A percentile compares a stretch with the other conserved stretches of the same genome.
phyloP scores from a whole-genome alignment of 2,113 vertebrate species.

The Bothrops jararaca region DNA sequence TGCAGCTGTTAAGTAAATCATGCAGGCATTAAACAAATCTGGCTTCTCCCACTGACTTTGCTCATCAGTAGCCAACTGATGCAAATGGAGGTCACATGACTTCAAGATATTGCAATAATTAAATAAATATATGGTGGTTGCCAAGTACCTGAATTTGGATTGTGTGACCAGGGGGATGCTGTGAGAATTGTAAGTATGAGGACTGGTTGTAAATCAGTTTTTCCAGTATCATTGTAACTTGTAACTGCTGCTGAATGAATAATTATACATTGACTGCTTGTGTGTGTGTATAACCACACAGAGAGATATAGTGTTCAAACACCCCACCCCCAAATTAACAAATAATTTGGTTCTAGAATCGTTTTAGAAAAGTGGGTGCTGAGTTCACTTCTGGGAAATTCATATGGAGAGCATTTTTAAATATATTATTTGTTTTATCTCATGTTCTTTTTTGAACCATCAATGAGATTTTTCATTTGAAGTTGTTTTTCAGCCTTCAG shows the following conservation, averaged over 20 bases:
- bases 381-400: constrained; percentile 62
- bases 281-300: background rate
- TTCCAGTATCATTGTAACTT: background rate
- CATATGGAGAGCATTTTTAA: constrained; percentile 58
- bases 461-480: background rate
- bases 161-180: background rate
- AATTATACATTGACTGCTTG: background rate
- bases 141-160: background rate
- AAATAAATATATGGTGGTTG: background rate
- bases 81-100: background rate
- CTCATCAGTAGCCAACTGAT: background rate
- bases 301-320: background rate
- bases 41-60: background rate
- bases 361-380: constrained; percentile 15
- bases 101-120: background rate
- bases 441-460: background rate
- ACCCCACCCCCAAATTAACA: background rate
- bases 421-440: constrained; percentile 51
- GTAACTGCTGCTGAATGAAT: background rate
- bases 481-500: background rate
- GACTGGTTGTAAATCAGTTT: background rate
- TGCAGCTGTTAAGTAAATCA: background rate
- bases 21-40: background rate
- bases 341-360: background rate
- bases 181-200: background rate